Base-by-base conservation (phyloP, 2,797 vertebrate genomes). In the Artibeus jamaicensis region DNA sequence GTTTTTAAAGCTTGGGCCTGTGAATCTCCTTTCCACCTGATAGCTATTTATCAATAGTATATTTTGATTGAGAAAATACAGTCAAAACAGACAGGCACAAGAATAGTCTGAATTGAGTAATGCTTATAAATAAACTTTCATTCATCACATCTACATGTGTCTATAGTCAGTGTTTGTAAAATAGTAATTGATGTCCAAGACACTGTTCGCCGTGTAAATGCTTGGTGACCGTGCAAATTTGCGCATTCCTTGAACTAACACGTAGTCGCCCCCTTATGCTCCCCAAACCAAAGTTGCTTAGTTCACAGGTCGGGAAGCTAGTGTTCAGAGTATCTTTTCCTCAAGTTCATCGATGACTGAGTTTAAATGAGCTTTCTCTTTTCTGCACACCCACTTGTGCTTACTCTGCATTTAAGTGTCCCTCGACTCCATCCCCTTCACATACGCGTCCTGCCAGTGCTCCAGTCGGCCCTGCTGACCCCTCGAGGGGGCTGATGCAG, bases 331-430 rank as follows among this genome's bases (percentile, higher is more conserved):
- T 2, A 53, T 73, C 19, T 76, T 81, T 53, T n/a, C 37, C 42
- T 44, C 26, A 16, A 32, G 86, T 48, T 46, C 70, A 74, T 22
- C 50, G 42, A 29, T 46, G 53, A 39, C 5, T 14, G 76, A 57
- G 22, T 71, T 86, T 81, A 42, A 76, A 48, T 70, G 82, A 95
- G 4, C 21, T 77, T 85, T 84, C 82, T 71, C 79, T 32, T 93
- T 90, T 68, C 48, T 50, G 73, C 42, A 39, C 46, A 57, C 39
- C 83, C 48, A 5, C 48, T 0, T 76, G 65, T 57, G 50, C 37
- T 79, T 24, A 37, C 48, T 50, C 24, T 15, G 18, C 16, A 53
- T 76, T 22, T n/a, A 29, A 76, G 57, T 32, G n/a, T 46, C 79
- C 71, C 85, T 46, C 9, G 39, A 50, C n/a, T 70, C 46, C 44